Percentiles rank a stretch among this genome's conserved stretches.
phyloP scores from a whole-genome alignment of 2,797 vertebrate species.

The Lepilemur septentrionalis region DNA sequence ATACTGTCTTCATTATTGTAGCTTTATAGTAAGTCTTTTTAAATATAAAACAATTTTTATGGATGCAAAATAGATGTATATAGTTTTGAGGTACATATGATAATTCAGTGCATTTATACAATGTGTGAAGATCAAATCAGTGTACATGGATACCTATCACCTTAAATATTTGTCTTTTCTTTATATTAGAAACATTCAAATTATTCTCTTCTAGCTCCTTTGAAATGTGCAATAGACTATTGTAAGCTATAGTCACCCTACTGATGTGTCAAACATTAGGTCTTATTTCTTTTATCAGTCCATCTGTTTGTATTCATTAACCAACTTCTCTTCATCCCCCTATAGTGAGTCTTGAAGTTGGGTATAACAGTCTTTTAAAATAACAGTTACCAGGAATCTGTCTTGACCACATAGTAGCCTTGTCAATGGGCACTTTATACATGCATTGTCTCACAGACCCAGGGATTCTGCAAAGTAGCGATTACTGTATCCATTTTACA shows the following conservation, averaged over 20 bases:
- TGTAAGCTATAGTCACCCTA: background rate
- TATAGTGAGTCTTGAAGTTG: background rate
- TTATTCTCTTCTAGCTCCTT: background rate
- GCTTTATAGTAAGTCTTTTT: background rate
- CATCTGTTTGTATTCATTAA: background rate
- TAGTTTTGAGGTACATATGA: background rate
- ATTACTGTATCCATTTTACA: background rate
- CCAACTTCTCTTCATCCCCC: background rate
- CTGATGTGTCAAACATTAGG: background rate
- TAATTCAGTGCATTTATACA: background rate
- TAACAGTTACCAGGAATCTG: background rate
- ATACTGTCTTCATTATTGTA: background rate
- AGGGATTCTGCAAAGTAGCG: background rate
- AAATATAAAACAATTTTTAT: background rate
- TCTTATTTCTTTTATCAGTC: background rate
- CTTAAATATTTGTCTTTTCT: background rate
- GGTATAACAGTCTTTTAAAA: background rate
- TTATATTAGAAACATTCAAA: background rate
- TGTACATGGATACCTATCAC: background rate
- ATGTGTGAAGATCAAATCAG: background rate
- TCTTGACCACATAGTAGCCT: background rate
- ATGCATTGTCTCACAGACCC: no score
- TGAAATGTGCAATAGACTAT: background rate
- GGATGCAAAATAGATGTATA: background rate
- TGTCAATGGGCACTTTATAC: background rate